Base-by-base conservation (phyloP, 2,888 invertebrate species). In the Agrotis clavis region DNA sequence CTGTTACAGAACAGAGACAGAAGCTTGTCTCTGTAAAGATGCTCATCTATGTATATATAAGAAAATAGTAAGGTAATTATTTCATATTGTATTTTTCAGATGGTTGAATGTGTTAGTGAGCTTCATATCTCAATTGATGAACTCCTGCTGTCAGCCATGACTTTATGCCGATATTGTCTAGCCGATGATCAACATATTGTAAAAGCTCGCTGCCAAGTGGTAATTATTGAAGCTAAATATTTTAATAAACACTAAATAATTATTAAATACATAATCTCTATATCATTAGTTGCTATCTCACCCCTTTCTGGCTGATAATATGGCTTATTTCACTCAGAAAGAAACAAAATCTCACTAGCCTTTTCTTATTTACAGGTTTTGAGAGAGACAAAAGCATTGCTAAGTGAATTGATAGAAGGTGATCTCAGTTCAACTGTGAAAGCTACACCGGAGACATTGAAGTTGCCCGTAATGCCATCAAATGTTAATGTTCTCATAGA, bases 401-500 rank as follows among this genome's bases (percentile, higher is more conserved):
- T 95, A 30, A 88, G 85, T 63, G 97, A 97, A 83, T 83, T 97
- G 14, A 88, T 94, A 9, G 89, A 93, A 81, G 91, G 92, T 4
- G 92, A 94, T 71, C 89, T 95, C 1, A 97, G 97, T 83, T 90
- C 93, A 14, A 92, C 95, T 16, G 95, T 97, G 84, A 96, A 96
- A 75, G 90, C 92, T 47, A 90, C 92, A 13, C 79, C 89, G 50
- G 91, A 92, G 1, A 87, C 91, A 16, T 79, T 96, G 7, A 95
- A 94, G 78, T 74, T 94, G 16, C 96, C 95, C 0, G 88, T 96
- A n/a, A 94, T 91, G 89, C 94, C 95, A 2, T 94, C 95, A 19
- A 95, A 94, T 77, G 90, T 94, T 11, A 97, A 96, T 89, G 94
- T 97, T 4, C 95, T 97, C 48, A 96, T 97, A 73, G 97, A 97